phyloP scores from a whole-genome alignment of 2,113 vertebrate genomes.

The Xiphophorus couchianus region DNA sequence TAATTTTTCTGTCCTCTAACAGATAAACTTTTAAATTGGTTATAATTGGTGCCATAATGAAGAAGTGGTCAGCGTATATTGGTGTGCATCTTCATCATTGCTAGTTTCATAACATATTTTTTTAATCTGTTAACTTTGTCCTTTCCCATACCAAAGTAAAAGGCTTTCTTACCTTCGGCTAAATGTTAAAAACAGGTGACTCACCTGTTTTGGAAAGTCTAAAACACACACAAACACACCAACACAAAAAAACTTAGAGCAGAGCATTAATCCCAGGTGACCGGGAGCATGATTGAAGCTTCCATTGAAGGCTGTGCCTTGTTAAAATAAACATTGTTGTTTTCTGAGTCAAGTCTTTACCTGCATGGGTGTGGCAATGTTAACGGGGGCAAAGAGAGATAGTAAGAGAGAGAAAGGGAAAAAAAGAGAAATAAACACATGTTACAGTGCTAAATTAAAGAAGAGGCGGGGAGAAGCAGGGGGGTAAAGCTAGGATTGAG shows the following conservation, averaged over 20 bases:
- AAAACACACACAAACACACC: constrained; percentile 4
- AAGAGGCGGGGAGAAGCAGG: not conserved
- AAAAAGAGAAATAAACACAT: constrained; percentile 28
- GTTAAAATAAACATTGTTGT: constrained; percentile 63
- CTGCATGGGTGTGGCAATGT: constrained; percentile 64
- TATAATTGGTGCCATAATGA: not conserved
- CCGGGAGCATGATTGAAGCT: constrained; percentile 61
- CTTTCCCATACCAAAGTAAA: constrained; percentile 7
- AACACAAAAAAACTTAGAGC: constrained; percentile 22
- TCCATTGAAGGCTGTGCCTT: constrained; percentile 25
- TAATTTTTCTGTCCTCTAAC: not conserved
- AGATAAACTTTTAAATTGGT: not conserved
- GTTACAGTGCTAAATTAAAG: constrained; percentile 67
- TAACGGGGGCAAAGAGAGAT: constrained; percentile 2
- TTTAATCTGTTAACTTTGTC: not conserved
- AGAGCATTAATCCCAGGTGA: constrained; percentile 56
- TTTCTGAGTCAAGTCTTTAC: constrained; percentile 70
- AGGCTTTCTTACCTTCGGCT: constrained; percentile 17
- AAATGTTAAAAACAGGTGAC: constrained; percentile 65
- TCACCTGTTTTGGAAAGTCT: constrained; percentile 74
- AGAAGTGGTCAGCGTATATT: not conserved
- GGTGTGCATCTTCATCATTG: not conserved
- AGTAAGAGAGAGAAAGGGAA: not conserved
- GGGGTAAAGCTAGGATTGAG: constrained; percentile 67
- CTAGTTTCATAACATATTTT: not conserved